A percentile compares a stretch with the other conserved stretches of the same genome.
Evolutionary conservation across 2,113 vertebrate genomes (phyloP).

Genomic region (Pogona vitticeps): DNA sequence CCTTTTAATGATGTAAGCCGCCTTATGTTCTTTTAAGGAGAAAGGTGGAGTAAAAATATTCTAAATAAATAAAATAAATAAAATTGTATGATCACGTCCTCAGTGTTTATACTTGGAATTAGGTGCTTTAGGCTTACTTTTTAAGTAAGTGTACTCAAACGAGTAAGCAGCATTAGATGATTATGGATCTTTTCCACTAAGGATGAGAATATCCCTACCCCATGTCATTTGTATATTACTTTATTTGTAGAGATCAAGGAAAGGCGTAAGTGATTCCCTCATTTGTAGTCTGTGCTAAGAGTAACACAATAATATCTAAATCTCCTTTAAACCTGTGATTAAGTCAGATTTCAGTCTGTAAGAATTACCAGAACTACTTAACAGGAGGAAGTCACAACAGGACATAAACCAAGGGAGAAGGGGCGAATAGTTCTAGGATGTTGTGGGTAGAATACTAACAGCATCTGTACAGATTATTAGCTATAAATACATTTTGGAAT

Average conservation of each 20-base stretch:
- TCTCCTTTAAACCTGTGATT: neutral
- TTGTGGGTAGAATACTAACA: conserved; percentile 1
- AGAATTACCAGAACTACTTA: neutral
- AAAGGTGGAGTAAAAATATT: no score
- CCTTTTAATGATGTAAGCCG: no score
- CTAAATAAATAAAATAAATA: no score
- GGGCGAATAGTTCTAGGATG: neutral
- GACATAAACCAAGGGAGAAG: neutral
- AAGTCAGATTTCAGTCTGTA: neutral
- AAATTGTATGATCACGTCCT: no score
- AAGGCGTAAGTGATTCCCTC: neutral
- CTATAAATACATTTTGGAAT: conserved; percentile 10
- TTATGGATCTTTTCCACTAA: neutral
- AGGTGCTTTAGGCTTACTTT: neutral
- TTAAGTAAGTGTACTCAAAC: neutral
- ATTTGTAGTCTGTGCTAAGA: neutral
- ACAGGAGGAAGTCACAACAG: neutral
- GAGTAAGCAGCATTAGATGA: neutral
- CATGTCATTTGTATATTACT: neutral
- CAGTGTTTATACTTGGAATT: neutral
- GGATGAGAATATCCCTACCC: neutral
- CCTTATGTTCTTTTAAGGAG: no score
- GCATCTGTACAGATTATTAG: neutral
- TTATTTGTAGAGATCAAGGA: neutral
- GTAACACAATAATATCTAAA: neutral